A percentile compares a stretch with the other conserved stretches of the same genome.
These are phyloP conservation scores for Yasuhikotakia modesta DNA, from an alignment of 2,797 vertebrate species.

Conservation along the genomic window DNA sequence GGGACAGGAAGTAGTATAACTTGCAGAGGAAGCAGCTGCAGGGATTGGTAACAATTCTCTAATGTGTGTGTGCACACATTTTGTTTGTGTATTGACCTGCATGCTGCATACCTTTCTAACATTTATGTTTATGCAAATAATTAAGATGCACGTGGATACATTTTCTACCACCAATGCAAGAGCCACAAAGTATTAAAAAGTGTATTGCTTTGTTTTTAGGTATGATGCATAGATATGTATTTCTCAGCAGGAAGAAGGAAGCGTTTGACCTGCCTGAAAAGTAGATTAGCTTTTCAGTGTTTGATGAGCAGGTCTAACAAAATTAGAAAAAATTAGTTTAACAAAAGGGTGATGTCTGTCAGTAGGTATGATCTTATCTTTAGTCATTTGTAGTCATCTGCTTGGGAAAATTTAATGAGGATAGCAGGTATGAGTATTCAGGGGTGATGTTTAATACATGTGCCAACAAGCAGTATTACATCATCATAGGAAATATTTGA, in stretches of 20 bases:
- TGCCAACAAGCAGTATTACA: neutral
- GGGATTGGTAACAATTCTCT: constrained; percentile 41
- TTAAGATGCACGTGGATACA: neutral
- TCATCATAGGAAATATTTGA: neutral
- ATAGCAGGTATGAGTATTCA: neutral
- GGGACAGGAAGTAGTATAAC: constrained; percentile 61
- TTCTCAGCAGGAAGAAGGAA: too few relatives aligned
- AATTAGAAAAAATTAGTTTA: neutral
- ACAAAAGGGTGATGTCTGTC: neutral
- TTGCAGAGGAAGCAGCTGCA: constrained; percentile 68
- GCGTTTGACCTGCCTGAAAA: too few relatives aligned
- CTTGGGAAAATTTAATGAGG: neutral
- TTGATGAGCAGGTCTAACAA: neutral
- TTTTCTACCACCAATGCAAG: neutral
- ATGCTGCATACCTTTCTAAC: too few relatives aligned
- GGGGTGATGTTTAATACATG: neutral
- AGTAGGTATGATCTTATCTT: neutral
- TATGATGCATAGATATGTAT: too few relatives aligned
- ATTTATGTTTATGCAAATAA: neutral
- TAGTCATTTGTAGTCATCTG: neutral
- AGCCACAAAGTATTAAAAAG: too few relatives aligned
- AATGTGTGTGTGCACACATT: constrained; percentile 24
- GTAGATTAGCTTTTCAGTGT: neutral
- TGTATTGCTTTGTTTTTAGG: too few relatives aligned
- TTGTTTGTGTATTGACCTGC: constrained; percentile 27